These are phyloP conservation scores for Microtus richardsoni DNA, from an alignment of 2,113 vertebrate species.

Conservation along the genomic window DNA sequence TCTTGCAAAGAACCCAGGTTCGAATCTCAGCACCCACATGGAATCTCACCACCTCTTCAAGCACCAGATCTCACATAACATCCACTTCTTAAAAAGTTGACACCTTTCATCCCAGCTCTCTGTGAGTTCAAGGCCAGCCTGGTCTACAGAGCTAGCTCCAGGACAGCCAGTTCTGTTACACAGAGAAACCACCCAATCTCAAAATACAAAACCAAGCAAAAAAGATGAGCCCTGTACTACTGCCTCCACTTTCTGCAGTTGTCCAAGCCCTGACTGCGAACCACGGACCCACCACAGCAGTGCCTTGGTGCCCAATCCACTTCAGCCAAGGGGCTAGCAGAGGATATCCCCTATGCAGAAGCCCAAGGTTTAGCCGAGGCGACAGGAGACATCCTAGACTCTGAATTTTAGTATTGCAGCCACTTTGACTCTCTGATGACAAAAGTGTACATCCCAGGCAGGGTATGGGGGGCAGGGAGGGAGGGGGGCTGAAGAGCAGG, in stretches of 20 bases:
- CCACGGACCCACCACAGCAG: neutral
- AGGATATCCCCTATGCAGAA: neutral
- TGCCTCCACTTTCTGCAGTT: neutral
- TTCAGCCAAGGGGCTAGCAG: rapidly evolving
- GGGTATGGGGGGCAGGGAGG: neutral
- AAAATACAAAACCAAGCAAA: neutral
- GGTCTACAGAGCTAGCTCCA: too few relatives aligned
- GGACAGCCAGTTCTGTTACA: too few relatives aligned
- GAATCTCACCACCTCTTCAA: neutral
- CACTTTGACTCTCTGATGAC: neutral
- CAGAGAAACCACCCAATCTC: too few relatives aligned
- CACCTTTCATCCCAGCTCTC: too few relatives aligned
- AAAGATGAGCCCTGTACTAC: neutral
- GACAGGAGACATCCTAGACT: neutral
- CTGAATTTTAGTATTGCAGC: neutral
- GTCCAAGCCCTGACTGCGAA: neutral
- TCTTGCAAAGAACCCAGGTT: neutral
- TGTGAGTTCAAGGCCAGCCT: too few relatives aligned
- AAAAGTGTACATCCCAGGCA: neutral
- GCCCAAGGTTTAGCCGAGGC: neutral
- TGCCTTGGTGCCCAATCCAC: neutral
- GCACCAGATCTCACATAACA: neutral
- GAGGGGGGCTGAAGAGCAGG: neutral
- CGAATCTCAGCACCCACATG: too few relatives aligned
- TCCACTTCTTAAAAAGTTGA: neutral